These are phyloP conservation scores for Sylvia borin DNA, from an alignment of 2,797 vertebrate genomes.

Conservation along the genomic window DNA sequence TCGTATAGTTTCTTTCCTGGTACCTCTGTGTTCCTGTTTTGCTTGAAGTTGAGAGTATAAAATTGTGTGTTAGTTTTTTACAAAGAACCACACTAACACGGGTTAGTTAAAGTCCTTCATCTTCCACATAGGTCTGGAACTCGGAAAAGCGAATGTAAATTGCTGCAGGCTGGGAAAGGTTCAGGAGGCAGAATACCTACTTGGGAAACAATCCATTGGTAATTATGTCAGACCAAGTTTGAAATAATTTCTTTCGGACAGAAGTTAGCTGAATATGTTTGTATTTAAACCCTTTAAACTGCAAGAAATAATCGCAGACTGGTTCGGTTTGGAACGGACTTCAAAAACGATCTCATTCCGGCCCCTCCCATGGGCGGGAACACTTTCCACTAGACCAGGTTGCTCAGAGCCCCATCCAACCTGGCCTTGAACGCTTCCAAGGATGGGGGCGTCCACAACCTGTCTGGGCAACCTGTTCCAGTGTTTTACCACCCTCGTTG, in stretches of 20 bases:
- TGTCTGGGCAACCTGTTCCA: background rate
- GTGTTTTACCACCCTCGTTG: background rate
- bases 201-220: background rate
- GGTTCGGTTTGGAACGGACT: background rate
- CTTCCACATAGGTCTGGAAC: background rate
- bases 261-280: background rate
- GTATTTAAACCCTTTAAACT: background rate
- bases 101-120: background rate
- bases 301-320: too few relatives aligned
- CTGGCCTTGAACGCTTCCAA: background rate
- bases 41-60: background rate
- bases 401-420: background rate
- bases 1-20: rapidly evolving
- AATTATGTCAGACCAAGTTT: background rate
- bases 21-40: background rate
- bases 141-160: rapidly evolving
- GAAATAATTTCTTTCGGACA: background rate
- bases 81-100: rapidly evolving
- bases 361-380: background rate
- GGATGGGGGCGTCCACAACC: background rate
- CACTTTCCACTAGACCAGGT: background rate
- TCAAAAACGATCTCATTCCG: background rate
- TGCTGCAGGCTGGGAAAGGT: background rate
- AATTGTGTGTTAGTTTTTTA: background rate
- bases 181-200: rapidly evolving